Evolutionary conservation across 2,113 vertebrate species (phyloP), one percentile per base, ranked within the genome.

Genomic region (Canis aureus): DNA sequence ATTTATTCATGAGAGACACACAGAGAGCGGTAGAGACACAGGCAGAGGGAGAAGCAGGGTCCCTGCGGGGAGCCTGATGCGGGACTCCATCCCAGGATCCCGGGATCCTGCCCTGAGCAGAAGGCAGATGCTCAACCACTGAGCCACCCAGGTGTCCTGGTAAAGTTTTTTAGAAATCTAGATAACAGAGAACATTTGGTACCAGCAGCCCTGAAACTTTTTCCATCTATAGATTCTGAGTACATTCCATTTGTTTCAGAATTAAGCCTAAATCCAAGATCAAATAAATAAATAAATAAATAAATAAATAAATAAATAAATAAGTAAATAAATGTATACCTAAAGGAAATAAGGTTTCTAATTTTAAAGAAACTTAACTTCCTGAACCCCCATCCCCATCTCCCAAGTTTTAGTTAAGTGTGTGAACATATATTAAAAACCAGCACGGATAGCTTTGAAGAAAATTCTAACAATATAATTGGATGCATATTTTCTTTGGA

Each of bases 361-460:
- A 85, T 85, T 79, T 89, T 71, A 51, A 94, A 69, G 11, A 89
- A 78, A 79, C 20, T 53, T 93, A 22, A 8, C 13, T 10, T 43
- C 6, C 5, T 13, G 29, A 43, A 66, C 4, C 10, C 35, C 35
- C 27, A 59, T 5, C 0, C 25, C 5, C 12, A 16, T 15, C 5
- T 73, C 59, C 22, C 57, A 84, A 29, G 19, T 62, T 59, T 67
- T 71, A 92, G 23, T 85, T 86, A 87, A 71, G 4, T 51, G 38
- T 78, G 16, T 81, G 55, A 95, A 59, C 69, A 66, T 57, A 67
- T 74, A 29, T 95, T 81, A 85, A 78, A 95, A 94, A 53, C 2
- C 8, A 90, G 78, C 23, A 90, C 13, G 78, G 81, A 94, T 25
- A 62, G 12, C 3, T 71, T 71, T 91, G n/a, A 95, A 83, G 43